Evolutionary conservation across 2,113 vertebrate species (phyloP).

Genomic region (Dicaeum eximium): DNA sequence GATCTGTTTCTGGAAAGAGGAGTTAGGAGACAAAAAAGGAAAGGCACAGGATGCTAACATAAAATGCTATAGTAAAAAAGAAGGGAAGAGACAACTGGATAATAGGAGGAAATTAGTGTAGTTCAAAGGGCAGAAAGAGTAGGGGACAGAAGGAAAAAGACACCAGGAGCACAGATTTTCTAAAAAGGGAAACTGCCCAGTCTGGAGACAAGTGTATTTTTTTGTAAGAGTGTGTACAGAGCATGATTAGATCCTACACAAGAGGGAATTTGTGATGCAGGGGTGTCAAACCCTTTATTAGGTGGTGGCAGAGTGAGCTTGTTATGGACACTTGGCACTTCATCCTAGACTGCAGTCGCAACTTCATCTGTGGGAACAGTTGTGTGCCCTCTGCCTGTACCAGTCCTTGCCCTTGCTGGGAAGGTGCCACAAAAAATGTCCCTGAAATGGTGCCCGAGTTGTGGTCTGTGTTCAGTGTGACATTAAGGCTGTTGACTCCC

Average conservation of each 20-base stretch:
- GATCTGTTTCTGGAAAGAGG: background rate
- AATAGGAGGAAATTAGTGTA: background rate
- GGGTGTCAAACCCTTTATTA: background rate
- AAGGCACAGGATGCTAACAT: background rate
- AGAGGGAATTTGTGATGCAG: background rate
- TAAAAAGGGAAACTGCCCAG: background rate
- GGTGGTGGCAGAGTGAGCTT: background rate
- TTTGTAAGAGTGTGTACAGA: background rate
- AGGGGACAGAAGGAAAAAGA: background rate
- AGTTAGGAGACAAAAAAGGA: background rate
- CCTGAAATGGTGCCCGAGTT: background rate
- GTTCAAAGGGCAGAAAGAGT: background rate
- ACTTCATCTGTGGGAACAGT: background rate
- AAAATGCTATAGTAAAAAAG: background rate
- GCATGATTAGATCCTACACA: background rate
- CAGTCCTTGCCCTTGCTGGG: background rate
- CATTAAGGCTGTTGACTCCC: background rate
- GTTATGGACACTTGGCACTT: background rate
- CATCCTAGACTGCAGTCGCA: background rate
- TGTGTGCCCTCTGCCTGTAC: accelerated
- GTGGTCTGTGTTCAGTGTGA: background rate
- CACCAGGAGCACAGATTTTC: background rate
- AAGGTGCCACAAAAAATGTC: background rate
- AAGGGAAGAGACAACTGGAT: background rate
- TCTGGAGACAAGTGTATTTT: background rate